These are phyloP conservation scores for Dunckerocampus dactyliophorus DNA, from an alignment of 2,113 vertebrate species.

Conservation along the genomic window DNA sequence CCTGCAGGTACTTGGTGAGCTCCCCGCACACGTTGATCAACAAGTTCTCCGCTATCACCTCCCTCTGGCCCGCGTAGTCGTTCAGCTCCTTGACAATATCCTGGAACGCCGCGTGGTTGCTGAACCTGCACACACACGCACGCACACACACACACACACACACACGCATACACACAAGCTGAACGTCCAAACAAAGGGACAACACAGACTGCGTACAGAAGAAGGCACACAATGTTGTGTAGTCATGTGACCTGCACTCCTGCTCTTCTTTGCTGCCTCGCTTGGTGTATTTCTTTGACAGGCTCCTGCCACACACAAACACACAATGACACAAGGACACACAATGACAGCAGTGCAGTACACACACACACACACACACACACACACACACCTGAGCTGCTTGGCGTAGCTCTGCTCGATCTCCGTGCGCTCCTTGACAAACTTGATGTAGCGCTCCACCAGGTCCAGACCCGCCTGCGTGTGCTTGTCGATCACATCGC, in stretches of 20 bases:
- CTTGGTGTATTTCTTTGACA: slow-evolving; percentile 68
- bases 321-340: neutral
- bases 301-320: slow-evolving; percentile 45
- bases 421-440: slow-evolving; percentile 82
- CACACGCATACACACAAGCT: neutral
- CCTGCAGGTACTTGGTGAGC: slow-evolving; percentile 65
- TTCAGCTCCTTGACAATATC: slow-evolving; percentile 68
- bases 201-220: neutral
- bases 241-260: slow-evolving; percentile 68
- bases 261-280: slow-evolving; percentile 68
- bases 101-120: slow-evolving; percentile 71
- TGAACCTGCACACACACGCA: slow-evolving; percentile 66
- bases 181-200: neutral
- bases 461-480: slow-evolving; percentile 82
- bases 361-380: neutral
- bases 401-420: slow-evolving; percentile 83
- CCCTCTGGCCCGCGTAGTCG: slow-evolving; percentile 67
- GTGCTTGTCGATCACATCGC: slow-evolving; percentile 82
- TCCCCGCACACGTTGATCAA: slow-evolving; percentile 62
- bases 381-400: slow-evolving; percentile 71
- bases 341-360: slow-evolving; percentile 1
- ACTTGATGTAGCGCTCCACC: slow-evolving; percentile 83
- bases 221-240: neutral
- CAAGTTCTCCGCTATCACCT: slow-evolving; percentile 71
- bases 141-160: neutral